phyloP scores from a whole-genome alignment of 2,797 vertebrate genomes.

The Sebastolobus alascanus region DNA sequence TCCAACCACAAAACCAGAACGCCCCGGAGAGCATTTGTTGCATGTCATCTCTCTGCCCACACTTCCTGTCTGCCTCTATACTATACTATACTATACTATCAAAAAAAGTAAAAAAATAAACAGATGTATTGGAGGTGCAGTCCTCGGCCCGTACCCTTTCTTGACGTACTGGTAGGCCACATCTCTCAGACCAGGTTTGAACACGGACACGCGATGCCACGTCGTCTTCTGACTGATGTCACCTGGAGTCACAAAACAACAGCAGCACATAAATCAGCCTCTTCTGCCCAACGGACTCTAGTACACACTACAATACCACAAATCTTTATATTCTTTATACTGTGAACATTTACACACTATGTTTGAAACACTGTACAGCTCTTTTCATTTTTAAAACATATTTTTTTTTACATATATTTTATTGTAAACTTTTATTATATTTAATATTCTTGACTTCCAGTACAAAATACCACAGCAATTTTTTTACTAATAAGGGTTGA shows the following conservation, averaged over 20 bases:
- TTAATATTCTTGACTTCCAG: too few relatives aligned
- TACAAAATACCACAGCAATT: background rate
- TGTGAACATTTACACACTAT: background rate
- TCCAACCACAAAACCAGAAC: background rate
- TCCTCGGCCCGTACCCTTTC: conserved; percentile 88
- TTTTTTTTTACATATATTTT: background rate
- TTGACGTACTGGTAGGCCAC: conserved; percentile 96
- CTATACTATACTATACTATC: background rate
- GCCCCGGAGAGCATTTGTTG: background rate
- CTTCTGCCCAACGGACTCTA: background rate
- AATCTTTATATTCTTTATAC: background rate
- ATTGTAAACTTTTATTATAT: background rate
- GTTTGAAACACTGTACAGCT: too few relatives aligned
- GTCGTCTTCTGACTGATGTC: conserved; percentile 98
- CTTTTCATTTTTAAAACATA: background rate
- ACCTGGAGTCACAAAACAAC: conserved; percentile 75
- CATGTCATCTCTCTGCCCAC: background rate
- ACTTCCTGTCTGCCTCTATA: background rate
- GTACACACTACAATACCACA: too few relatives aligned
- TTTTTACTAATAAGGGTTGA: too few relatives aligned
- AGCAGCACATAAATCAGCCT: background rate
- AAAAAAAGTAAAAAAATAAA: background rate
- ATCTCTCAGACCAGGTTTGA: conserved; percentile 96
- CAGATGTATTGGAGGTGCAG: background rate
- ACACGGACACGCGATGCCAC: conserved; percentile 97